Conservation (phyloP, 2,888 invertebrate species). For the Hydrotaea diabolus region DNA sequence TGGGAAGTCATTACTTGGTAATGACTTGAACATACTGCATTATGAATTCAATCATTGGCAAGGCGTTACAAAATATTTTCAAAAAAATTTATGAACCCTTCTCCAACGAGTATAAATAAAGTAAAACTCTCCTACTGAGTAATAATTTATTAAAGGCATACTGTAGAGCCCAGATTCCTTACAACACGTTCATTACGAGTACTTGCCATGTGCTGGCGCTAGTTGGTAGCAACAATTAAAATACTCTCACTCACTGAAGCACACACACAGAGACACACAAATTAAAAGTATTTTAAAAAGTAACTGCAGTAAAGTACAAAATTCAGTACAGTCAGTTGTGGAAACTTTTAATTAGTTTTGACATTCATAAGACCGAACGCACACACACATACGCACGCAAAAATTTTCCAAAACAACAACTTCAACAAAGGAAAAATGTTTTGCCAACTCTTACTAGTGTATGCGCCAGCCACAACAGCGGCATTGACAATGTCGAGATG, state of each 20-base stretch:
- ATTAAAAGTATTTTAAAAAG: background rate
- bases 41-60: too few species aligned
- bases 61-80: too few species aligned
- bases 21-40: too few species aligned
- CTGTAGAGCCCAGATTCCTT: background rate
- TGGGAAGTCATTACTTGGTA: too few species aligned
- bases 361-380: slow-evolving; percentile 41
- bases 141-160: background rate
- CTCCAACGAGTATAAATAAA: too few species aligned
- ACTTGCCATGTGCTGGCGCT: background rate
- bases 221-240: background rate
- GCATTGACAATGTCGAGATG: background rate
- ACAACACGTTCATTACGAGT: background rate
- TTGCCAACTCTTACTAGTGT: background rate
- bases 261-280: too few species aligned
- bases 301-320: background rate
- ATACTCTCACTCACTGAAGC: background rate
- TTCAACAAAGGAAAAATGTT: too few species aligned
- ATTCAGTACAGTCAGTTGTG: background rate
- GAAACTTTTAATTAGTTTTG: slow-evolving; percentile 57
- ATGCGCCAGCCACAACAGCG: background rate
- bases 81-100: too few species aligned
- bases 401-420: too few species aligned
- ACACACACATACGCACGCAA: slow-evolving; percentile 27
- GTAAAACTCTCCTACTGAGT: background rate